Base-by-base conservation (phyloP, 2,797 vertebrate species). In the Picus viridis region DNA sequence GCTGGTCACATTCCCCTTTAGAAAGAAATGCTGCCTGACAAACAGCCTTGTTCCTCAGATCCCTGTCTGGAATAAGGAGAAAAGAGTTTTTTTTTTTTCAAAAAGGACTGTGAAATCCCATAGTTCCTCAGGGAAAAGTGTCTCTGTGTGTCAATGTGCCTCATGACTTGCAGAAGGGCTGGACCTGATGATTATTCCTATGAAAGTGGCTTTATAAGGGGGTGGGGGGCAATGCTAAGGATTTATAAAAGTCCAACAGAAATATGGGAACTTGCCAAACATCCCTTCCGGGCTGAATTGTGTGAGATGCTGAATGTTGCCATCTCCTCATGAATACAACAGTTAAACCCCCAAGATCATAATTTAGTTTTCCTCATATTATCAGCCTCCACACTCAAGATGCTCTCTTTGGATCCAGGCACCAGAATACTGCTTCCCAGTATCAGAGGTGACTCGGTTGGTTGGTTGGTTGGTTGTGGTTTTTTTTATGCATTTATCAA, bases 21-120 rank as follows among this genome's bases (percentile, higher is more conserved):
- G 83, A 96, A 91, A 95, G 96, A 96, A 94, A 53, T 1, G 0
- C 29, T 88, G 89, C 68, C 83, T 82, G 68, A 92, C 83, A 92
- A 95, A 79, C 83, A 93, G 80, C 36, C 81, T 84, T 86, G 51
- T 83, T 90, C 93, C 81, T 90, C 19, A 64, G 41, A 88, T 71
- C 12, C 29, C 56, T 0, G 4, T 14, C 54, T 93, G 78, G 49
- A 92, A 78, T 45, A 71, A 30, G 30, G 20, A 9, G 2, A 3
- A 49, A 29, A 19, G 53, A 36, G n/a, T n/a, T n/a, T n/a, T 10
- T 20, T 20, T 47, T 45, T 45, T 45, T 45, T 45, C 17, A 23
- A 49, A 23, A 49, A 51, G 49, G 49, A n/a, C 32, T 59, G 43
- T 57, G 76, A 93, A 81, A 87, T 72, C 47, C 76, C 58, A 75